A percentile compares a stretch with the other conserved stretches of the same genome.
Evolutionary conservation across 2,797 vertebrate genomes (phyloP).

Genomic region (Takifugu rubripes): DNA sequence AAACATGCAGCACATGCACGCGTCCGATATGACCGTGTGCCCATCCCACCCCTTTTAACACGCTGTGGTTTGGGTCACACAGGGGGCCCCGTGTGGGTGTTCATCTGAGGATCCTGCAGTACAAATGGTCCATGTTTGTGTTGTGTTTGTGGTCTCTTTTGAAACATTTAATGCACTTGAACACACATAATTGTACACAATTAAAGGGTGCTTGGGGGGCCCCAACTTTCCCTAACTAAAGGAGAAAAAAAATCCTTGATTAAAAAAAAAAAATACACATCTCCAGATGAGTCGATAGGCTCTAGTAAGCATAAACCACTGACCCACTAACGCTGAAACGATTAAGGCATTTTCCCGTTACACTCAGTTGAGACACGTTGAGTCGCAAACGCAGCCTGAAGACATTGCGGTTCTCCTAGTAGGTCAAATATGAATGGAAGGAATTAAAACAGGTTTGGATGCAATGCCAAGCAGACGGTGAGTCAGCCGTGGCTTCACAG

Average conservation of each 20-base stretch:
- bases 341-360: slow-evolving; percentile 30
- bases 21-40: slow-evolving; percentile 53
- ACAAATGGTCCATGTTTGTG: slow-evolving; percentile 6
- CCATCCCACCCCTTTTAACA: slow-evolving; percentile 41
- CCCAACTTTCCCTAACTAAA: too few species aligned
- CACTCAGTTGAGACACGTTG: slow-evolving; percentile 35
- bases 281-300: not conserved
- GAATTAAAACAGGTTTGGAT: slow-evolving; percentile 40
- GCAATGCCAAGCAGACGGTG: slow-evolving; percentile 45
- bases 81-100: not conserved
- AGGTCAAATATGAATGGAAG: slow-evolving; percentile 54
- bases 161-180: slow-evolving; percentile 7
- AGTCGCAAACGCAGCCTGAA: slow-evolving; percentile 18
- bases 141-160: slow-evolving; percentile 13
- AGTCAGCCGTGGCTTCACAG: slow-evolving; percentile 38
- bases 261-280: too few species aligned
- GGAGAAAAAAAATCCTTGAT: too few species aligned
- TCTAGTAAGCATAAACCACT: not conserved
- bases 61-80: not conserved
- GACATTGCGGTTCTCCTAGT: slow-evolving; percentile 32
- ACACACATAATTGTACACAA: slow-evolving; percentile 4
- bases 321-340: not conserved
- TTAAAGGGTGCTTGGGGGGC: not conserved
- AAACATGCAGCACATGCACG: slow-evolving; percentile 8
- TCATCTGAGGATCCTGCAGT: slow-evolving; percentile 3